These are phyloP conservation scores for Oopsacas minuta DNA, from an alignment of 37 sponge, comb jelly and placozoan species.

Conservation along the genomic window DNA sequence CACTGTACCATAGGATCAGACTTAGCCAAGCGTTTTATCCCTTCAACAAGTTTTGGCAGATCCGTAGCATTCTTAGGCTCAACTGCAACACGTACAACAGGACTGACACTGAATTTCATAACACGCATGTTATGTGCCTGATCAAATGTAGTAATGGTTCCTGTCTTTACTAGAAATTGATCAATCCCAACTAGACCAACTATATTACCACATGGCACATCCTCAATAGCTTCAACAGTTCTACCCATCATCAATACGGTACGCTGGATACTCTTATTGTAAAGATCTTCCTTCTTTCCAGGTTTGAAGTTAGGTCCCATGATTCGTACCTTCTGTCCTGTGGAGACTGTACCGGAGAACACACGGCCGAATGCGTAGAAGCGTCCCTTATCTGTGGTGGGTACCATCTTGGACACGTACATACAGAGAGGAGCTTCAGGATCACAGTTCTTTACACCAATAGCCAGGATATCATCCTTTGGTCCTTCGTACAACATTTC, in stretches of 20 bases:
- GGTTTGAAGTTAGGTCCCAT: constrained; percentile 98
- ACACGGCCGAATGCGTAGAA: constrained; percentile 99
- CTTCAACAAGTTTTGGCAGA: constrained; percentile 95
- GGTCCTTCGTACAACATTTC: constrained; percentile 97
- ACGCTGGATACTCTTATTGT: constrained; percentile 83
- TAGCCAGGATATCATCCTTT: constrained; percentile 70
- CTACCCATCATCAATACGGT: constrained; percentile 99
- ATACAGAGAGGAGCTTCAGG: constrained; percentile 92
- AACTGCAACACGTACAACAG: constrained; percentile 98
- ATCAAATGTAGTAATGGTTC: constrained; percentile 88
- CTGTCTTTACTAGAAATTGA: constrained; percentile 98
- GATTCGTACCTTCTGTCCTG: constrained; percentile 84
- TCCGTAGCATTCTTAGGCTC: constrained; percentile 93
- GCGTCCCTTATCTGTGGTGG: constrained; percentile 91
- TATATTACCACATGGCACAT: constrained; percentile 97
- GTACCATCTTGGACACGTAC: constrained; percentile 98
- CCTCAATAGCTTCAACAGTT: constrained; percentile 83
- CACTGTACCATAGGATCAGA: constrained; percentile 99
- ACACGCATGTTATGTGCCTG: constrained; percentile 90
- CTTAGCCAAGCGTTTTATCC: constrained; percentile 92
- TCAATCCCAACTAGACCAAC: constrained; percentile 97
- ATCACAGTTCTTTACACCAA: constrained; percentile 89
- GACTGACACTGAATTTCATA: constrained; percentile 98
- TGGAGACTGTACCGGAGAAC: constrained; percentile 88
- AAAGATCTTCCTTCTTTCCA: constrained; percentile 92